Conservation (phyloP, 2,888 invertebrate genomes). For the Leucophenga maculata region DNA sequence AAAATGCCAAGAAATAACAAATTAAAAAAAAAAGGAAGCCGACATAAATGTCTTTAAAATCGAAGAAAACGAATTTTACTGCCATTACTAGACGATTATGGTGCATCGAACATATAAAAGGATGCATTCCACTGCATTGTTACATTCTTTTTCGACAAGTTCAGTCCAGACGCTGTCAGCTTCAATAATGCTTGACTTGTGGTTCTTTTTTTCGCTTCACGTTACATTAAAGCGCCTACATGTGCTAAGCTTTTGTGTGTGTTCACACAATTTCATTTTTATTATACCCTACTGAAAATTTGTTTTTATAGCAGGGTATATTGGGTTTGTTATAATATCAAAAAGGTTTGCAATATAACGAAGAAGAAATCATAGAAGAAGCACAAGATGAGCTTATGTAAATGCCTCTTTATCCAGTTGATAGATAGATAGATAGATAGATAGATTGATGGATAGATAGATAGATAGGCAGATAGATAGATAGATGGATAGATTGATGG, state of each 20-base stretch:
- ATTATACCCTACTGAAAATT: no score
- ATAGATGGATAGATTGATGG: no score
- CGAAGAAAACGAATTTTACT: background rate
- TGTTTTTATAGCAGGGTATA: no score
- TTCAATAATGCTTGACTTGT: background rate
- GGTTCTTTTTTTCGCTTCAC: background rate
- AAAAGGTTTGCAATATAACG: no score
- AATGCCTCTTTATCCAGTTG: no score
- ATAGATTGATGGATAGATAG: no score
- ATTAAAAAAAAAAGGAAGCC: conserved; percentile 26
- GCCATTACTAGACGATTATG: background rate
- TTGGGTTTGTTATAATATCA: no score
- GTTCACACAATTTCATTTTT: no score
- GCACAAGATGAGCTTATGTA: no score
- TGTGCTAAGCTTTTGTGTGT: background rate
- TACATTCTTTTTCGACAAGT: background rate
- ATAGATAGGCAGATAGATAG: no score
- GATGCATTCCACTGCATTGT: background rate
- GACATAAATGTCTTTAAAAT: background rate
- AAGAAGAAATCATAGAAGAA: no score
- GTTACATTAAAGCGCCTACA: background rate
- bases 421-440: no score
- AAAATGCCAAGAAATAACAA: background rate
- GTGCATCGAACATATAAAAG: background rate
- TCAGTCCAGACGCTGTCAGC: background rate